phyloP scores from a whole-genome alignment of 2,113 vertebrate species.

The Sylvicapra grimmia region DNA sequence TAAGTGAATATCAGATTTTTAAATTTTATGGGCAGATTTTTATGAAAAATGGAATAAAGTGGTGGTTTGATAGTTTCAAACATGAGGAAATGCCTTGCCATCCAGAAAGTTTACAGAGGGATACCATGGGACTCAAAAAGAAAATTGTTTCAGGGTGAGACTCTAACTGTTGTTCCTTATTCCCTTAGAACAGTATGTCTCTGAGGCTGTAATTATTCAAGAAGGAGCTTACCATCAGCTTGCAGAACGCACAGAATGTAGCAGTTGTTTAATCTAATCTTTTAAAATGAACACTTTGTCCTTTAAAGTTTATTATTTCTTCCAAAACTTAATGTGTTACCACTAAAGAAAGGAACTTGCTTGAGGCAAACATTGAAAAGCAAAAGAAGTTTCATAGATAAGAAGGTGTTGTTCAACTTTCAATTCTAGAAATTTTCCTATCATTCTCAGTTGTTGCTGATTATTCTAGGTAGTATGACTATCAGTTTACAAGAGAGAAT shows the following conservation, averaged over 20 bases:
- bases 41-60: neutral
- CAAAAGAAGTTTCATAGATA: neutral
- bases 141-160: neutral
- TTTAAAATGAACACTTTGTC: neutral
- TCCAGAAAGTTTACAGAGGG: neutral
- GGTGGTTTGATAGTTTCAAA: neutral
- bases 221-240: neutral
- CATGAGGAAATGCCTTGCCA: neutral
- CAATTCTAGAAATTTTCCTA: neutral
- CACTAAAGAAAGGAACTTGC: neutral
- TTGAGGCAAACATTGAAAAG: neutral
- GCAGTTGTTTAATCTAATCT: neutral
- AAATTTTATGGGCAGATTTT: neutral
- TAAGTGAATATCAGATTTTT: neutral
- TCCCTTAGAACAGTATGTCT: neutral
- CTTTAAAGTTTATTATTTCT: neutral
- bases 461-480: neutral
- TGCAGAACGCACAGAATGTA: neutral
- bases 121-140: neutral
- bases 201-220: neutral
- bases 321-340: conserved; percentile 13
- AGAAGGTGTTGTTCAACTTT: neutral
- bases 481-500: neutral
- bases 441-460: neutral
- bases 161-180: neutral